Percentiles rank a stretch among this genome's conserved stretches.
These are phyloP conservation scores for Amphipoea oculea DNA, from an alignment of 2,888 invertebrate genomes.

Conservation along the genomic window DNA sequence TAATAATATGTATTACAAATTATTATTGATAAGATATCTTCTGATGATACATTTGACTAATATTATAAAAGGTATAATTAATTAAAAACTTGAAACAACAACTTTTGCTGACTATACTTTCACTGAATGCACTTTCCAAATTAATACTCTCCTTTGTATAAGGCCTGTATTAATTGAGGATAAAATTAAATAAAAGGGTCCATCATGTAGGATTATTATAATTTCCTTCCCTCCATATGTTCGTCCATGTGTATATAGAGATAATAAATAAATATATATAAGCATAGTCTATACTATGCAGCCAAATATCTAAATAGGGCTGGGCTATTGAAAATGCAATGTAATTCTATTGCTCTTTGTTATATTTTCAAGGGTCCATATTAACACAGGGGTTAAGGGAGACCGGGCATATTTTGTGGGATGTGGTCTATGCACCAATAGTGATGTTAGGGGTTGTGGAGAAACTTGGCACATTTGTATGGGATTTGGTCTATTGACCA, in stretches of 20 bases:
- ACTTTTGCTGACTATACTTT: neutral
- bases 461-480: neutral
- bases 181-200: constrained; percentile 18
- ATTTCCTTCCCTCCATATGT: neutral
- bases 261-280: too few species aligned
- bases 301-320: neutral
- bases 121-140: neutral
- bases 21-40: neutral
- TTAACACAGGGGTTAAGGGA: neutral
- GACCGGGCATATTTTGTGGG: neutral
- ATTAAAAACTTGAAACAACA: neutral
- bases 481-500: neutral
- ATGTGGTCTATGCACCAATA: neutral
- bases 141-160: neutral
- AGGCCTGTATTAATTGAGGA: neutral
- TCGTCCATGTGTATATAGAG: neutral
- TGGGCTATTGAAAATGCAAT: neutral
- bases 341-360: neutral
- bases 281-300: neutral
- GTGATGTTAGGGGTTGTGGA: neutral
- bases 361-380: neutral
- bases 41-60: neutral
- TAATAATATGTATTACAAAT: neutral
- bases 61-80: neutral
- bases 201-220: neutral